Base-by-base conservation (phyloP, 2,113 vertebrate species). In the Varanus salvator region DNA sequence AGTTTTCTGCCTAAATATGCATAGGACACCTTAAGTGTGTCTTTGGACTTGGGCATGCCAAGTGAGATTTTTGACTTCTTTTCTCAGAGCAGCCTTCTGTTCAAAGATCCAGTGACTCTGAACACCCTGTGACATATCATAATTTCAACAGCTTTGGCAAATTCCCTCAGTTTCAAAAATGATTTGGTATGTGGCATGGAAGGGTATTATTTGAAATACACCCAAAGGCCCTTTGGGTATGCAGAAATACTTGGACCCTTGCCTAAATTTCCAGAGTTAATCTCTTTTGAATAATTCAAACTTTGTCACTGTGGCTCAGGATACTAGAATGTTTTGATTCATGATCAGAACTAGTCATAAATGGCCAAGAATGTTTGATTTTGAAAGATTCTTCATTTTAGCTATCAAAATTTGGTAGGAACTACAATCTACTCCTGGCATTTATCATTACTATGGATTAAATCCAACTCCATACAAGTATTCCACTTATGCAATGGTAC, bases 321-420 rank as follows among this genome's bases (percentile, higher is more conserved):
- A 95, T 60, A 93, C 89, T 80, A 80, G 85, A 84, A 87, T 90
- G 80, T 93, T 84, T 92, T 94, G 78, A 93, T 95, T 93, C 92
- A 87, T 71, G 64, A 44, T 44, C 38, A 44, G 38, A 3, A 44
- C 38, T 94, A 87, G 80, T 90, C 94, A 87, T 81, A 76, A 91
- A 86, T 94, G 66, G 92, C 87, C 94, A 82, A 60, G 54, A 88
- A 92, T 44, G 91, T 93, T 91, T 66, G 44, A 80, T 57, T 38
- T 87, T 90, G 94, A 44, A 44, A 44, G 38, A 44, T 44, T 44
- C 38, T 44, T 44, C 38, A 44, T 44, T 44, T 94, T 92, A 95
- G 80, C 90, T 83, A 66, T 89, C 87, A 87, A 90, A 85, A 84
- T 90, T 92, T 88, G 87, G 75, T 88, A 72, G 54, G 29, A 12